These are phyloP conservation scores for Toxotes jaculatrix DNA, from an alignment of 2,113 vertebrate species.

Conservation along the genomic window DNA sequence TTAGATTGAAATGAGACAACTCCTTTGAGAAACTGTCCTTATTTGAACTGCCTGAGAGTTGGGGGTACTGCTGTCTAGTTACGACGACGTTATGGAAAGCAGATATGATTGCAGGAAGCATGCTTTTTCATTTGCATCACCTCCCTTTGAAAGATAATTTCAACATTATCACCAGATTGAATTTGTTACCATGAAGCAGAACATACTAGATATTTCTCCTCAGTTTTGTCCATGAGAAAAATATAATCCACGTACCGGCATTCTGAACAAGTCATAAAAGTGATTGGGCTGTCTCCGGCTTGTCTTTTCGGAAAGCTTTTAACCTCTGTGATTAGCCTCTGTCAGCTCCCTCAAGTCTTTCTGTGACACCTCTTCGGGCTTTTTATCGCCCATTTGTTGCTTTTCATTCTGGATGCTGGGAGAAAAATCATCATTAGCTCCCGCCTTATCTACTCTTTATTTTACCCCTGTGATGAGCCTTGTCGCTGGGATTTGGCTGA, in stretches of 20 bases:
- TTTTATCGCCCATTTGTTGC: slow-evolving; percentile 72
- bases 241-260: slow-evolving; percentile 35
- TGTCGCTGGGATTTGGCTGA: slow-evolving; percentile 77
- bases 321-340: slow-evolving; percentile 72
- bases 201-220: neutral
- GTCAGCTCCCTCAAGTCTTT: slow-evolving; percentile 58
- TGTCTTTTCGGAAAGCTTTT: slow-evolving; percentile 67
- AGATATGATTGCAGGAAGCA: slow-evolving; percentile 2
- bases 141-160: slow-evolving; percentile 6
- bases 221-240: slow-evolving; percentile 48
- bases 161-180: neutral
- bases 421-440: slow-evolving; percentile 76
- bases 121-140: slow-evolving; percentile 15
- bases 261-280: slow-evolving; percentile 49
- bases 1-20: slow-evolving; percentile 40
- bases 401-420: slow-evolving; percentile 64
- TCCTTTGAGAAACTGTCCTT: slow-evolving; percentile 23
- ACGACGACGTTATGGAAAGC: slow-evolving; percentile 4
- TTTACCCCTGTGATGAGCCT: slow-evolving; percentile 73
- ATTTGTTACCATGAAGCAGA: slow-evolving; percentile 2
- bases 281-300: slow-evolving; percentile 44
- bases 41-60: slow-evolving; percentile 11
- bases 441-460: slow-evolving; percentile 79
- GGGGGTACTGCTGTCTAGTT: neutral
- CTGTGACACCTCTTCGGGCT: slow-evolving; percentile 67